Evolutionary conservation across 1,140 invertebrate species (phyloP).

Genomic region (Brachionus paranguensis): DNA sequence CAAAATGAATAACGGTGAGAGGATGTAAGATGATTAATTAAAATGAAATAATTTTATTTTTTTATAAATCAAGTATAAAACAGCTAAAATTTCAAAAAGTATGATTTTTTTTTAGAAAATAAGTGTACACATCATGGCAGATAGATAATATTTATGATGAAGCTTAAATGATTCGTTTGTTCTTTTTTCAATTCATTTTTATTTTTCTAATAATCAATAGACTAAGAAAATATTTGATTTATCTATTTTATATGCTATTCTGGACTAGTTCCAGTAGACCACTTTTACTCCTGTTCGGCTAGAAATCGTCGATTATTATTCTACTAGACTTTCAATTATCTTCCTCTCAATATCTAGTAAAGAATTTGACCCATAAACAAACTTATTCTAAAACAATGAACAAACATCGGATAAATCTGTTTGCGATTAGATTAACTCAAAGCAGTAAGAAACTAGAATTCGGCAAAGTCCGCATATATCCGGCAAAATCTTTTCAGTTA

Average conservation of each 20-base stretch:
- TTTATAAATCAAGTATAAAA: background rate
- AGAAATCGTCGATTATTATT: background rate
- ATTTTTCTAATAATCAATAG: background rate
- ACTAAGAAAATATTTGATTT: background rate
- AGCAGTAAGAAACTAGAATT: background rate
- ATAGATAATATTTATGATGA: background rate
- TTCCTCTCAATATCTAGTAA: background rate
- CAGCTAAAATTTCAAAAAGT: background rate
- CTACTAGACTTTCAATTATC: constrained; percentile 6
- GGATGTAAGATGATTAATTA: background rate
- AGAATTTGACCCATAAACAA: constrained; percentile 25
- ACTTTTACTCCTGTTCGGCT: background rate
- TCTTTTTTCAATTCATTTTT: background rate
- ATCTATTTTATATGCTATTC: background rate
- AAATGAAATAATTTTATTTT: background rate
- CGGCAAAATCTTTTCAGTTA: background rate
- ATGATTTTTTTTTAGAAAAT: background rate
- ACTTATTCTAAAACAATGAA: background rate
- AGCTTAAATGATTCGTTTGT: background rate
- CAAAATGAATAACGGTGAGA: background rate
- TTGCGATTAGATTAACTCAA: constrained; percentile 18
- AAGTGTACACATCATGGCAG: background rate
- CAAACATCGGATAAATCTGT: constrained; percentile 26
- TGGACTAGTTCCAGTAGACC: background rate
- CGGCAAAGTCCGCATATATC: background rate